phyloP scores from a whole-genome alignment of 2,888 invertebrate genomes.

The Idaea aversata region DNA sequence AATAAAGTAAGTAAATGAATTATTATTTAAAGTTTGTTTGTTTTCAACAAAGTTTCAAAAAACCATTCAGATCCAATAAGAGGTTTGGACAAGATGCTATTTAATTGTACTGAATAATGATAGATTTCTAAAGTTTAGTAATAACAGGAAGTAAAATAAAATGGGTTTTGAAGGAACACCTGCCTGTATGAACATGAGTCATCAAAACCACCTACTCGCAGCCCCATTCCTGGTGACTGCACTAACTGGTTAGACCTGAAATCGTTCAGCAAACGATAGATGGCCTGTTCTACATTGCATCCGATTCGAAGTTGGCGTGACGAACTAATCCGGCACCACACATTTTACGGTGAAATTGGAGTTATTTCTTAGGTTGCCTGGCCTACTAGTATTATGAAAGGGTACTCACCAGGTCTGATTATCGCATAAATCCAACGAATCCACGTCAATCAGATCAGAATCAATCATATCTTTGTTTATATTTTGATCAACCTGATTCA shows the following conservation, averaged over 20 bases:
- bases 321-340: conserved; percentile 37
- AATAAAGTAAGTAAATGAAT: no score
- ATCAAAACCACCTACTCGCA: conserved; percentile 21
- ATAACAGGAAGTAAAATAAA: not conserved
- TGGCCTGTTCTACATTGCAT: conserved; percentile 31
- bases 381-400: conserved; percentile 11
- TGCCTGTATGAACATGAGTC: conserved; percentile 22
- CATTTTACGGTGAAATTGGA: conserved; percentile 16
- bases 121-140: not conserved
- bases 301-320: conserved; percentile 35
- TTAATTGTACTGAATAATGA: not conserved
- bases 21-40: no score
- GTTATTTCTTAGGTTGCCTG: conserved; percentile 13
- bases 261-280: conserved; percentile 27
- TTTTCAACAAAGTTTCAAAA: no score
- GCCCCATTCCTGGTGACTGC: conserved; percentile 12
- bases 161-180: conserved; percentile 11
- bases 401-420: conserved; percentile 81
- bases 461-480: conserved; percentile 80
- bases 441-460: conserved; percentile 80
- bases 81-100: not conserved
- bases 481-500: conserved; percentile 77
- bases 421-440: conserved; percentile 77
- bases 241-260: conserved; percentile 38
- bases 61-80: not conserved